phyloP scores from a whole-genome alignment of 2,888 invertebrate genomes.

The Diadegma fenestrale region DNA sequence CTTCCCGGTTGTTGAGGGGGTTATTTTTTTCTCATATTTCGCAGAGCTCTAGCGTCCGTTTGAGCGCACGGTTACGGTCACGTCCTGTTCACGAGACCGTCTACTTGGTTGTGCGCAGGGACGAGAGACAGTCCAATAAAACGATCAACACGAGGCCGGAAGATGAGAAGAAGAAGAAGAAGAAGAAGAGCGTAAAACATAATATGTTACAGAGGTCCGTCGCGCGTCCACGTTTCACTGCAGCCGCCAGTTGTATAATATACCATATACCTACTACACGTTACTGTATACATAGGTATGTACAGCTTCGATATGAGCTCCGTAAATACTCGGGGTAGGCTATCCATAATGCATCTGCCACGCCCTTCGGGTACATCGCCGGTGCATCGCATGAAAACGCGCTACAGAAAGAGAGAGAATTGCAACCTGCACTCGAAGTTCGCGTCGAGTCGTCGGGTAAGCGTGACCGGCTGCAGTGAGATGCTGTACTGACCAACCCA shows the following conservation, averaged over 20 bases:
- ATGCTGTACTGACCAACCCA: conserved; percentile 44
- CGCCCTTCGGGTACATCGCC: conserved; percentile 70
- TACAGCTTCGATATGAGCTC: conserved; percentile 58
- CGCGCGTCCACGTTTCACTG: conserved; percentile 69
- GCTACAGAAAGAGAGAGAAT: conserved; percentile 43
- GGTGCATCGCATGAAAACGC: conserved; percentile 58
- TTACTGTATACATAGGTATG: conserved; percentile 37
- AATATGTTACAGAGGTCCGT: conserved; percentile 71
- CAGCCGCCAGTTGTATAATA: conserved; percentile 62
- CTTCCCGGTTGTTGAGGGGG: conserved; percentile 32
- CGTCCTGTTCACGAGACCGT: conserved; percentile 33
- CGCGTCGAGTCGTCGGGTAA: conserved; percentile 54
- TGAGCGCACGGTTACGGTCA: conserved; percentile 17
- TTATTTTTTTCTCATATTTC: conserved; percentile 34
- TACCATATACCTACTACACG: conserved; percentile 42
- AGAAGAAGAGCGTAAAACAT: conserved; percentile 70
- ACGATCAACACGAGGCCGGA: conserved; percentile 35
- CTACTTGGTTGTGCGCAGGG: conserved; percentile 4
- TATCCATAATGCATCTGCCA: conserved; percentile 75
- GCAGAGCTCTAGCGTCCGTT: conserved; percentile 26
- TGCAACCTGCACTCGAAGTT: conserved; percentile 64
- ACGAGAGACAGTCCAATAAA: conserved; percentile 56
- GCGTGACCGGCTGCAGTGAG: conserved; percentile 62
- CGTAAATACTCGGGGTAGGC: conserved; percentile 71
- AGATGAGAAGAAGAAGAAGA: conserved; percentile 51